phyloP scores from a whole-genome alignment of 2,888 invertebrate species.

The Malacosoma neustria region DNA sequence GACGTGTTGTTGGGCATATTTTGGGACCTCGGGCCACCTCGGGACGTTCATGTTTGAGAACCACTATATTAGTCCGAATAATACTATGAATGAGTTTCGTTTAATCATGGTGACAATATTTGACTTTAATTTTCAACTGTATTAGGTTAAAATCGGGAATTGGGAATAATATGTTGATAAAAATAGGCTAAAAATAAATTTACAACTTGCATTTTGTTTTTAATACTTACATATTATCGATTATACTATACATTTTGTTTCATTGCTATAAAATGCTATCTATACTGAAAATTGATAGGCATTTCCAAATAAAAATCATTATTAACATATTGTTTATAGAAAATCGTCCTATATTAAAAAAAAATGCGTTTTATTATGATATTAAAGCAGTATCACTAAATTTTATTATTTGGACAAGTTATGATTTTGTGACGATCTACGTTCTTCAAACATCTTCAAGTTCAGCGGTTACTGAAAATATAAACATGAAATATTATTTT shows the following conservation, averaged over 20 bases:
- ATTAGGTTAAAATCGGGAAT: too few species aligned
- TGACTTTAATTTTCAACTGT: too few species aligned
- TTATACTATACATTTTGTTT: slow-evolving; percentile 72
- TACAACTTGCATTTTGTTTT: slow-evolving; percentile 65
- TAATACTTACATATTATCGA: slow-evolving; percentile 73
- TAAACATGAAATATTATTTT: too few species aligned
- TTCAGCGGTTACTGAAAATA: slow-evolving; percentile 60
- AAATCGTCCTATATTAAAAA: slow-evolving; percentile 69
- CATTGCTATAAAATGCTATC: slow-evolving; percentile 75
- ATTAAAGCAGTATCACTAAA: slow-evolving; percentile 75
- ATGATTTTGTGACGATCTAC: slow-evolving; percentile 56
- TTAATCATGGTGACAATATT: too few species aligned
- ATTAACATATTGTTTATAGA: slow-evolving; percentile 66
- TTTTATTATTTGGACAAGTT: slow-evolving; percentile 70
- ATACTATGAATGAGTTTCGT: too few species aligned
- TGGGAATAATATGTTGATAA: too few species aligned
- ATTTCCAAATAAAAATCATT: slow-evolving; percentile 66
- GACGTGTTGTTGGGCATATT: too few species aligned
- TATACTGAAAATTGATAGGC: slow-evolving; percentile 73
- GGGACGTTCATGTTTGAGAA: too few species aligned
- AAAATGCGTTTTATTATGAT: slow-evolving; percentile 70
- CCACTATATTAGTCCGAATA: too few species aligned
- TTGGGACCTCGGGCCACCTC: too few species aligned
- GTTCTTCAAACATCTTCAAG: slow-evolving; percentile 38
- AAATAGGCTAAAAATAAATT: slow-evolving; percentile 36